These are phyloP conservation scores for Papilio elwesi DNA, from an alignment of 2,888 invertebrate genomes.

Conservation along the genomic window DNA sequence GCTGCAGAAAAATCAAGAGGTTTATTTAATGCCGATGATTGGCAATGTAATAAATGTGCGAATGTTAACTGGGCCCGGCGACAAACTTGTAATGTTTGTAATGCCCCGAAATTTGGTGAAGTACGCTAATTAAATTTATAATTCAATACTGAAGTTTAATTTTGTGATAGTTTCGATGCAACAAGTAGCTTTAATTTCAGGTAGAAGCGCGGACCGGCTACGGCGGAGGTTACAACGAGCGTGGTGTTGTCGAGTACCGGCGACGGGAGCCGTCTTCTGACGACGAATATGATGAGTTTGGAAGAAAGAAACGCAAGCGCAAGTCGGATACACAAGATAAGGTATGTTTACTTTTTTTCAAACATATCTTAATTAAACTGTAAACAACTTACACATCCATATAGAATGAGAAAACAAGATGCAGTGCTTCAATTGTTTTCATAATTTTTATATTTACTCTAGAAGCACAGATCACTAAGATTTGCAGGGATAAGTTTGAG, in stretches of 20 bases:
- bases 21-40: conserved; percentile 98
- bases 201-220: conserved; percentile 91
- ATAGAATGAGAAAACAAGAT: conserved; percentile 13
- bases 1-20: conserved; percentile 99
- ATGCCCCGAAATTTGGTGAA: conserved; percentile 98
- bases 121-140: conserved; percentile 85
- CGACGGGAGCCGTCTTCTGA: conserved; percentile 93
- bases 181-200: conserved; percentile 54
- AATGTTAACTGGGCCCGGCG: conserved; percentile 99
- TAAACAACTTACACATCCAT: conserved; percentile 11
- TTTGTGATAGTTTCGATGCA: not conserved
- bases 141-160: not conserved
- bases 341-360: conserved; percentile 51
- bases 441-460: conserved; percentile 29
- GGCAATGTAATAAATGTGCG: conserved; percentile 99
- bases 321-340: conserved; percentile 57
- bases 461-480: conserved; percentile 36
- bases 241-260: conserved; percentile 98
- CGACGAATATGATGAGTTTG: conserved; percentile 98
- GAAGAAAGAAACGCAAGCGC: conserved; percentile 86
- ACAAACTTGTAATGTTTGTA: conserved; percentile 98
- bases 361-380: not conserved
- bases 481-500: conserved; percentile 38
- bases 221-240: conserved; percentile 97
- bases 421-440: conserved; percentile 21